phyloP scores from a whole-genome alignment of 2,113 vertebrate genomes.

The Parus major region DNA sequence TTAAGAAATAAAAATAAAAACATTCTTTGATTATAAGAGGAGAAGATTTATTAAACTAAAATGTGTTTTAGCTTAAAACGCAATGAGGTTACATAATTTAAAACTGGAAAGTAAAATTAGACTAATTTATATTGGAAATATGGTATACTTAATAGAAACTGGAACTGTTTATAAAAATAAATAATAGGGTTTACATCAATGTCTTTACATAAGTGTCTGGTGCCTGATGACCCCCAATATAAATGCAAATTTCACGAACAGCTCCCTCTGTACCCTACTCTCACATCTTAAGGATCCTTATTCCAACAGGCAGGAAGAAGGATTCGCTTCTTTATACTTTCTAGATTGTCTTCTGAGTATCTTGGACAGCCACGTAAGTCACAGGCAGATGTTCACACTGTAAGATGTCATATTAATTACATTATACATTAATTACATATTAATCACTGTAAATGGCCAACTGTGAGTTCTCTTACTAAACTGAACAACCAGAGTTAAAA shows the following conservation, averaged over 20 bases:
- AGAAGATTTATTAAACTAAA: background rate
- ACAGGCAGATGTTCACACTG: background rate
- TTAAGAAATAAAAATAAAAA: background rate
- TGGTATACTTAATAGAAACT: background rate
- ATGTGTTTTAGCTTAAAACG: background rate
- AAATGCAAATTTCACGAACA: background rate
- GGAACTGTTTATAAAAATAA: background rate
- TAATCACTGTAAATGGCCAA: background rate
- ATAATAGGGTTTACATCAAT: background rate
- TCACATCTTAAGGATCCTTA: background rate
- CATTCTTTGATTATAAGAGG: background rate
- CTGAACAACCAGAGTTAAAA: background rate
- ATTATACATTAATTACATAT: too few species aligned
- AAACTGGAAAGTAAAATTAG: background rate
- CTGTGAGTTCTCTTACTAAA: background rate
- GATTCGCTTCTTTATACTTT: background rate
- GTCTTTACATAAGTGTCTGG: background rate
- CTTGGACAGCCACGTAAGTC: background rate
- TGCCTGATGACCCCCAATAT: background rate
- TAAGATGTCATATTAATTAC: background rate
- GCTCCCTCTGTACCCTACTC: background rate
- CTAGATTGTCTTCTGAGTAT: background rate
- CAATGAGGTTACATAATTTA: background rate
- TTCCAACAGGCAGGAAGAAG: background rate
- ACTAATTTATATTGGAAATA: background rate